Evolutionary conservation across 2,888 invertebrate species (phyloP), one percentile per base, ranked within the genome.

Genomic region (Microctonus brassicae): DNA sequence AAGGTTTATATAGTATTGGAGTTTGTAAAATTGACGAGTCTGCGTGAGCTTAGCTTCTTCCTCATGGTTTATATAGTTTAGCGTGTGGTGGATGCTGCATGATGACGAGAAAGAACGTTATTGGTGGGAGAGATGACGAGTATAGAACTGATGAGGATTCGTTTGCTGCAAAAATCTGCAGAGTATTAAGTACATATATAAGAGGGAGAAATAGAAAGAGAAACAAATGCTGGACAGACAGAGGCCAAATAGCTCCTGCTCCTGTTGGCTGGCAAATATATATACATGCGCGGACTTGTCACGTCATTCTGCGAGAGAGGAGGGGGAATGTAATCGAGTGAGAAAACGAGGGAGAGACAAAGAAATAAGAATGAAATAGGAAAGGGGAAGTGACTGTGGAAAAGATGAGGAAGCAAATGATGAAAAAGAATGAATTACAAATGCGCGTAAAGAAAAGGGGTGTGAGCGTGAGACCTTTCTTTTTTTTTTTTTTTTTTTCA

Each of bases 381-480:
- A 53, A 42, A 81, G 75, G 74, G 72, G 78, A 81, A 65, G 66
- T 36, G 39, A 7, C 47, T n/a, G n/a, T 47, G 17, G 17, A 47
- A 17, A 47, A 63, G 69, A 42, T 34, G 29, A 63, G 47, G 33
- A 63, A 52, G 55, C 13, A 63, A 60, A 61, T 47, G 52, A 63
- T 36, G 33, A 57, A 60, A 62, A 58, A 75, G 72, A 71, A 36
- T 76, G 80, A 79, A 79, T 29, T 60, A 63, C 47, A 47, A 47
- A 17, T 17, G 47, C 81, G 80, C 83, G 82, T 82, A 83, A 82
- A 82, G 82, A 81, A 84, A 83, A 81, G 81, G 81, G 80, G 77
- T 79, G 79, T 73, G 81, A 86, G 81, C 86, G 86, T 86, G 86
- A 86, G 86, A 84, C 79, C 82, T 83, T 84, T 80, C 76, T 76